These are phyloP conservation scores for Drosophila mulleri DNA, from an alignment of 2,888 invertebrate genomes.

Conservation along the genomic window DNA sequence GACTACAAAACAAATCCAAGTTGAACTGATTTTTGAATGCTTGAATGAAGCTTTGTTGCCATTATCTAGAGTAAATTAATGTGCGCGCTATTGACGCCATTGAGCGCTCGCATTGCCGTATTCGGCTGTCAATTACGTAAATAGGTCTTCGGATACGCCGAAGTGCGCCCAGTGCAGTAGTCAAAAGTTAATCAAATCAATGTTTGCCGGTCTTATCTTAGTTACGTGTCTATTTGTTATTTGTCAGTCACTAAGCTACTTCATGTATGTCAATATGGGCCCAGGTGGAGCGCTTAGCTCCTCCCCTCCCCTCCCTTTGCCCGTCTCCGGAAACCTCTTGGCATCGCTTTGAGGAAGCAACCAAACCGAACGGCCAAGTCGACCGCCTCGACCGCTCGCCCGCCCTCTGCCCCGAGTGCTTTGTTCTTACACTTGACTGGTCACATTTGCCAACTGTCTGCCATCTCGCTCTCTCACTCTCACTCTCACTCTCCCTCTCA, in stretches of 20 bases:
- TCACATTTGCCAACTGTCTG: conserved; percentile 42
- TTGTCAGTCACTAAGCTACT: conserved; percentile 76
- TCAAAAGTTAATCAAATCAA: conserved; percentile 76
- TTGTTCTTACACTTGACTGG: conserved; percentile 73
- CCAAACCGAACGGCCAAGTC: conserved; percentile 4
- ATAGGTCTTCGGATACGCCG: conserved; percentile 30
- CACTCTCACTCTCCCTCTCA: background rate
- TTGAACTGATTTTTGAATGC: background rate
- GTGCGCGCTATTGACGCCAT: background rate
- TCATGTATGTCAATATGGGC: conserved; percentile 52
- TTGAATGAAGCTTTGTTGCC: background rate
- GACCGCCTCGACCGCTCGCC: background rate
- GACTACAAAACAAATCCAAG: background rate
- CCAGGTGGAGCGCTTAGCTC: conserved; percentile 21
- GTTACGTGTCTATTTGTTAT: conserved; percentile 75
- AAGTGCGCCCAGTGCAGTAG: conserved; percentile 43
- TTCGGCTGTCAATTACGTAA: conserved; percentile 49
- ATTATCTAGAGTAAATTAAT: background rate
- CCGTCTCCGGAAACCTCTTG: background rate
- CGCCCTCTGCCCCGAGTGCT: conserved; percentile 30
- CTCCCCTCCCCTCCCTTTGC: background rate
- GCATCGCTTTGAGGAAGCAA: background rate
- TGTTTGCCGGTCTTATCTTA: conserved; percentile 65
- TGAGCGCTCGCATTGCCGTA: background rate
- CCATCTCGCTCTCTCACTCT: background rate